Evolutionary conservation across 1,140 invertebrate species (phyloP).

Genomic region (Orussus abietinus): DNA sequence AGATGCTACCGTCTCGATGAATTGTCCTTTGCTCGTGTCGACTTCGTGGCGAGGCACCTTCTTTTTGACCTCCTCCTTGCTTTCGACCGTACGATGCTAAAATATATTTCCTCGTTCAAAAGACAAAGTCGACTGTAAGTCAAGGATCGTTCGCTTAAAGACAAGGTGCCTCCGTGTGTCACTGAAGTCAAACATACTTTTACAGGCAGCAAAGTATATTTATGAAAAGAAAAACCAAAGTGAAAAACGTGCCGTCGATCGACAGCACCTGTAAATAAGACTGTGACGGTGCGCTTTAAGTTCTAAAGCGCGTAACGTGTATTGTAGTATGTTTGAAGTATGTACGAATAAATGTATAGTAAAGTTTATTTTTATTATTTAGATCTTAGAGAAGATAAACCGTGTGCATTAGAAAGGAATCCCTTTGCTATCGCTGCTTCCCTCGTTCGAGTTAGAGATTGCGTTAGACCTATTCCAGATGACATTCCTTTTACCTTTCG

Average conservation of each 20-base stretch:
- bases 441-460: slow-evolving; percentile 1
- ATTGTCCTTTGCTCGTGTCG: slow-evolving; percentile 1
- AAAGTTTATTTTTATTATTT: slow-evolving; percentile 47
- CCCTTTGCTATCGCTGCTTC: slow-evolving; percentile 14
- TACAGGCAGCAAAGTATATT: slow-evolving; percentile 12
- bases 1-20: not conserved
- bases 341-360: slow-evolving; percentile 39
- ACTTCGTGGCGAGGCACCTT: too few species aligned
- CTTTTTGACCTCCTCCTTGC: too few species aligned
- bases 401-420: slow-evolving; percentile 19
- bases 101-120: too few species aligned
- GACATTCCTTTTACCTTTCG: slow-evolving; percentile 22
- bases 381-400: slow-evolving; percentile 24
- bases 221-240: slow-evolving; percentile 32
- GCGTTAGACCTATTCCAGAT: slow-evolving; percentile 18
- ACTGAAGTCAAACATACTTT: too few species aligned
- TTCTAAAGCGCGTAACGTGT: slow-evolving; percentile 25
- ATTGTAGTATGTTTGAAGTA: slow-evolving; percentile 29
- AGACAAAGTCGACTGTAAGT: not conserved
- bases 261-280: slow-evolving; percentile 36
- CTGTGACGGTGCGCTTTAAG: slow-evolving; percentile 34
- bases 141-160: too few species aligned
- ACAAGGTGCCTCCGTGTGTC: too few species aligned
- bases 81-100: too few species aligned
- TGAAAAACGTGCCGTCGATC: slow-evolving; percentile 23